A percentile compares a stretch with the other conserved stretches of the same genome.
Evolutionary conservation across 2,888 invertebrate species (phyloP).

Genomic region (Seira sanloemensis): DNA sequence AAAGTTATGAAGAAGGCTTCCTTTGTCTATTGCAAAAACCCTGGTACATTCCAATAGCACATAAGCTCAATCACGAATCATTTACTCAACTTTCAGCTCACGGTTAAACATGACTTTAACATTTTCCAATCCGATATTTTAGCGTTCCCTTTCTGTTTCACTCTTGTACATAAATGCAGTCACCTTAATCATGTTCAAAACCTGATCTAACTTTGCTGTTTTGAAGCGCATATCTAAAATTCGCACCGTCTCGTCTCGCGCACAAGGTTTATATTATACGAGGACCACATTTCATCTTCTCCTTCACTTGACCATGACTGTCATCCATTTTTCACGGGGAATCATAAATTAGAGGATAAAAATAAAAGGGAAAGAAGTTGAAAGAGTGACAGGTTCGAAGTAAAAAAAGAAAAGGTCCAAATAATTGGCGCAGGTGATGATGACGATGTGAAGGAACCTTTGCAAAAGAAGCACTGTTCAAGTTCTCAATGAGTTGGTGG

Average conservation of each 20-base stretch:
- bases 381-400: slow-evolving; percentile 26
- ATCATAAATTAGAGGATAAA: slow-evolving; percentile 39
- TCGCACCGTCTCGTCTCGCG: neutral
- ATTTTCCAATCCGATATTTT: too few relatives aligned
- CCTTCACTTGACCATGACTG: slow-evolving; percentile 40
- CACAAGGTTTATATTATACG: neutral
- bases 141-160: too few relatives aligned
- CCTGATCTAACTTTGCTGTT: too few relatives aligned
- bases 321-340: slow-evolving; percentile 56
- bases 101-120: too few relatives aligned
- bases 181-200: too few relatives aligned
- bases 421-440: slow-evolving; percentile 42
- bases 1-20: neutral
- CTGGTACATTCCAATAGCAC: too few relatives aligned
- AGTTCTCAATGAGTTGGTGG: slow-evolving; percentile 23
- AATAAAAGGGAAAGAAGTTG: slow-evolving; percentile 48
- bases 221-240: too few relatives aligned
- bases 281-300: neutral
- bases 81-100: too few relatives aligned
- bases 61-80: too few relatives aligned
- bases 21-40: too few relatives aligned
- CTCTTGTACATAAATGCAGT: too few relatives aligned
- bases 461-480: neutral
- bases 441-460: slow-evolving; percentile 16
- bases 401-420: slow-evolving; percentile 26